Base-by-base conservation (phyloP, 1,140 invertebrate species). In the Drosophila nebulosa region DNA sequence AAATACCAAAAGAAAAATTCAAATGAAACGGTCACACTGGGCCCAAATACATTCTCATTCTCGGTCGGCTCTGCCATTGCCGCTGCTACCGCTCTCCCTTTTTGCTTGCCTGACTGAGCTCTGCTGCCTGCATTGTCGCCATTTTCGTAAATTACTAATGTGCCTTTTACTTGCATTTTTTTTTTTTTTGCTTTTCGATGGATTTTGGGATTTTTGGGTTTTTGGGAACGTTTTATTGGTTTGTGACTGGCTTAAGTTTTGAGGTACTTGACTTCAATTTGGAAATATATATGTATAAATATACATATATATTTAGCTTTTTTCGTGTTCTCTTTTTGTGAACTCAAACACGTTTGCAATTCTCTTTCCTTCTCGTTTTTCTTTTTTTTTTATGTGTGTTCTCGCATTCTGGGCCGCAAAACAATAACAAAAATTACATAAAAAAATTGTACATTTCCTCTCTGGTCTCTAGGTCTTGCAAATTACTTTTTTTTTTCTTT, bases 141-240 rank as follows among this genome's bases (percentile, higher is more conserved):
- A 86, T 86, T 86, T 86, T 88, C 83, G 83, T 88, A 85, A 86
- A 88, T 86, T 88, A 86, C 76, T 72, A 84, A 84, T 83, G 79
- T 67, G 57, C 76, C 75, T 78, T 73, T 77, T 74, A 74, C 74
- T 73, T 64, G 66, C 39, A 18, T 75, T 53, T 67, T 32, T 36
- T 59, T 59, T 77, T 75, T 66, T 63, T 64, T 55, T 77, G 58
- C 50, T 53, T 67, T 32, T 46, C 51, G 62, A 24, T n/a, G 56
- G 60, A 52, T 68, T 67, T 55, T 57, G n/a, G 7, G 51, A 59
- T 22, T 66, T 50, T 66, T n/a, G n/a, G 66, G 32, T 61, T 36
- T 22, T 61, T 42, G 32, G 32, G 6, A 52, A 26, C 21, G 52
- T 18, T 35, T 42, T 46, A 27, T 46, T 52, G 16, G 30, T 68